Evolutionary conservation across 2,888 invertebrate genomes (phyloP).

Genomic region (Noctua fimbriata): DNA sequence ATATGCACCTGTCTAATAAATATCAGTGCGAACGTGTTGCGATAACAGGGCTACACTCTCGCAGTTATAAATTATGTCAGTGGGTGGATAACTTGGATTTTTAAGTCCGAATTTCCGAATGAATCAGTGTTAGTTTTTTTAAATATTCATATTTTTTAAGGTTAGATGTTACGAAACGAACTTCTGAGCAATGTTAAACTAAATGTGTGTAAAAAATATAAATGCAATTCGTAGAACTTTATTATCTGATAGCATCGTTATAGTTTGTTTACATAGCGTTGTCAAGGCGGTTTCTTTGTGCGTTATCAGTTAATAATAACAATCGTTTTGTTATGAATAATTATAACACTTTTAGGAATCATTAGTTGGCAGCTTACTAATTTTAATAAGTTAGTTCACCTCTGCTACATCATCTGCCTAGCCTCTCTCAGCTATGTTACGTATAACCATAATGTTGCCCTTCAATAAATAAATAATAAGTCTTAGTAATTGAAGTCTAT

Average conservation of each 20-base stretch:
- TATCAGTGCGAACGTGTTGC: constrained; percentile 76
- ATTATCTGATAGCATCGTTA: constrained; percentile 41
- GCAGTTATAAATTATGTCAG: constrained; percentile 75
- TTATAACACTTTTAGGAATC: constrained; percentile 43
- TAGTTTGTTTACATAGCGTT: constrained; percentile 43
- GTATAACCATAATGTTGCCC: constrained; percentile 16
- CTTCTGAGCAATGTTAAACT: constrained; percentile 27
- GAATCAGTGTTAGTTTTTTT: constrained; percentile 33
- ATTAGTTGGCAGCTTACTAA: constrained; percentile 23
- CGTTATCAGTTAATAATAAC: constrained; percentile 60
- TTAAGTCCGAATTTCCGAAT: constrained; percentile 54
- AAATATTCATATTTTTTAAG: constrained; percentile 38
- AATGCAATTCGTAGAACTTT: constrained; percentile 32
- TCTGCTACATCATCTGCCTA: background rate
- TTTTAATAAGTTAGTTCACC: background rate
- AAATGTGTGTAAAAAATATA: constrained; percentile 9
- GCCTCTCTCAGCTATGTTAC: background rate
- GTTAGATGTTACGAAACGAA: constrained; percentile 35
- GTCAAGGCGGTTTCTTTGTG: constrained; percentile 37
- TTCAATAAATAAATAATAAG: constrained; percentile 14
- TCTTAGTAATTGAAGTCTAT: background rate
- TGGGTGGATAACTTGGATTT: constrained; percentile 73
- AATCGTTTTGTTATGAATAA: constrained; percentile 49
- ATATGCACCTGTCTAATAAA: constrained; percentile 83
- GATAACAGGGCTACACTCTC: constrained; percentile 76